Evolutionary conservation across 2,113 vertebrate genomes (phyloP).

Genomic region (Poeciliopsis occidentalis): DNA sequence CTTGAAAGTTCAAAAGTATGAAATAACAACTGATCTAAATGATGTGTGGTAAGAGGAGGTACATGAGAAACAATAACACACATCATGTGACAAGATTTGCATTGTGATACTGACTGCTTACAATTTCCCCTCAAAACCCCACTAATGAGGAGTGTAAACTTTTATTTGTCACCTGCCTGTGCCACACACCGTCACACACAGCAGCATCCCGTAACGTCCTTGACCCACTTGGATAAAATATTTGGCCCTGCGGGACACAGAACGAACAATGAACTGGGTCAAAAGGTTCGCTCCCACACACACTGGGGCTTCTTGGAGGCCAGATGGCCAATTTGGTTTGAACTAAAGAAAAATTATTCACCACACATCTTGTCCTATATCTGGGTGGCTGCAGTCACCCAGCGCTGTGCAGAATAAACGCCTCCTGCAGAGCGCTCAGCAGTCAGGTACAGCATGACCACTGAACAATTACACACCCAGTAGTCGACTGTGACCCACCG

Average conservation of each 20-base stretch:
- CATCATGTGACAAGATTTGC: too few species aligned
- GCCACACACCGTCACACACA: not conserved
- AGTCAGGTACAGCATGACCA: conserved; percentile 7
- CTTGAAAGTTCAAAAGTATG: too few species aligned
- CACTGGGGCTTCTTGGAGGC: conserved; percentile 16
- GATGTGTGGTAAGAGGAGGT: too few species aligned
- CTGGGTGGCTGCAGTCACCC: conserved; percentile 39
- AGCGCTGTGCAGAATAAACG: conserved; percentile 26
- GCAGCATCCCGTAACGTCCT: conserved; percentile 31
- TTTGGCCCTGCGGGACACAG: conserved; percentile 34
- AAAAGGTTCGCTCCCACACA: conserved; percentile 53
- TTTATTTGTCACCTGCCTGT: not conserved
- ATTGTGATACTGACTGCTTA: too few species aligned
- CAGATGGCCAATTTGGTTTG: conserved; percentile 69
- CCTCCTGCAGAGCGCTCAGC: conserved; percentile 29
- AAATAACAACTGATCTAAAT: too few species aligned
- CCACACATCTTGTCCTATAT: conserved; percentile 44
- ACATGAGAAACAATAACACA: too few species aligned
- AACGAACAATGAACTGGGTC: conserved; percentile 53
- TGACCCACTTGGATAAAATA: conserved; percentile 59
- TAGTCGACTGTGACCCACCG: not conserved
- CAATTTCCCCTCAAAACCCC: too few species aligned
- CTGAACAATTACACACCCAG: conserved; percentile 5
- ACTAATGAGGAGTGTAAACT: too few species aligned
- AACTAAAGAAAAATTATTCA: conserved; percentile 57